A percentile compares a stretch with the other conserved stretches of the same genome.
phyloP scores from a whole-genome alignment of 2,113 vertebrate genomes.

The Macquaria ambigua region DNA sequence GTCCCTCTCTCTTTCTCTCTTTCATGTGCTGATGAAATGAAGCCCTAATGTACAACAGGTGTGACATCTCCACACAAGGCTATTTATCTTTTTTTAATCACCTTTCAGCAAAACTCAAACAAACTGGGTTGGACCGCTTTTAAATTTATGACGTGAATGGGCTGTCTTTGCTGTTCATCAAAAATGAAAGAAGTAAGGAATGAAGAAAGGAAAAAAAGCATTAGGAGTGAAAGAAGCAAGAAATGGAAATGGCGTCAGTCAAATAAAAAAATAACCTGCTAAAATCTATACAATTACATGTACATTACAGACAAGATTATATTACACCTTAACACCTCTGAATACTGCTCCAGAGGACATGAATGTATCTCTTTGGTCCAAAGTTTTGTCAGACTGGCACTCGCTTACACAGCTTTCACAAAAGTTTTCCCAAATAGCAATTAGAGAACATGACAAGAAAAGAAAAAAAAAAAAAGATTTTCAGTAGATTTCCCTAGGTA shows the following conservation, averaged over 20 bases:
- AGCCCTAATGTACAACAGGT: constrained; percentile 68
- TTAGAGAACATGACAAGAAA: background rate
- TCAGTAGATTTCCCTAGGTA: constrained; percentile 42
- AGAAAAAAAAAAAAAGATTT: background rate
- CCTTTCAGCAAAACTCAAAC: constrained; percentile 42
- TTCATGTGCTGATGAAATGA: constrained; percentile 70
- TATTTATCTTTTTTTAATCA: constrained; percentile 68
- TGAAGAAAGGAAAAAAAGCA: too few relatives aligned
- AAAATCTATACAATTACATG: background rate
- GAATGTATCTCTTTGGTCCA: background rate
- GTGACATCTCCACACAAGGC: constrained; percentile 45
- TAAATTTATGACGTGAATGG: constrained; percentile 27
- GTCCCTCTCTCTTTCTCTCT: constrained; percentile 47
- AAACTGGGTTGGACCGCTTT: constrained; percentile 29
- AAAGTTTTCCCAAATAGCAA: background rate
- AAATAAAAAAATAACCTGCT: background rate
- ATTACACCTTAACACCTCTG: background rate
- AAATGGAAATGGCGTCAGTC: background rate
- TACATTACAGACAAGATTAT: background rate
- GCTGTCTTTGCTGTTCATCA: constrained; percentile 20
- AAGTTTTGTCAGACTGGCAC: background rate
- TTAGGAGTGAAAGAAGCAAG: constrained; percentile 8
- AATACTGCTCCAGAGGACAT: background rate
- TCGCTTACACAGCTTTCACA: background rate
- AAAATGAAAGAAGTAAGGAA: constrained; percentile 22